Evolutionary conservation across 2,888 invertebrate species (phyloP), one percentile per base, ranked within the genome.

Genomic region (Cryptocephalus moraei): DNA sequence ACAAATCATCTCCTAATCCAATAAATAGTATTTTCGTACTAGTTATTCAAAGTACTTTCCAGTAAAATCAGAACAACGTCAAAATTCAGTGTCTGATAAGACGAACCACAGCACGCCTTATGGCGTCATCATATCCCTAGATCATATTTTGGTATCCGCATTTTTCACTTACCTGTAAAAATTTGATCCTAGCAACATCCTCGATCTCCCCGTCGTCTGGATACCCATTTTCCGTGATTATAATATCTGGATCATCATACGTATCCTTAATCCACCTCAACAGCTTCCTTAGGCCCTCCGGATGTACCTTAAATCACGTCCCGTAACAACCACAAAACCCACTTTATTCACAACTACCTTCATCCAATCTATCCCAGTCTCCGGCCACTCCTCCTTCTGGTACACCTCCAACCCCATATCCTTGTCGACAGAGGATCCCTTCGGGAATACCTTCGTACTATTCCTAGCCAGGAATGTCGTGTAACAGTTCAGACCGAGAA

Each of bases 381-480:
- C 72, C 33, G 77, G 75, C 84, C 84, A 84, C 1, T 70, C 70
- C 1, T 74, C 72, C 62, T 82, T 76, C 56, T 75, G 73, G 39
- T 72, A 73, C 55, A 75, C 68, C 9, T 75, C 67, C 14, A 80
- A 74, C 1, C 81, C 81, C 58, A 79, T 72, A 60, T 82, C 82
- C 48, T 81, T 80, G 57, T 73, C 73, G 46, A 76, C 79, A 0
- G 81, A 80, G 0, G 81, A 80, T 40, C 72, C 62, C 33, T 33
- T 39, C 2, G 48, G 38, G 9, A 22, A 32, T 9, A 46, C 48
- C 38, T 47, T 49, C 8, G 44, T 41, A 33, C 43, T 48, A 43
- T 55, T 43, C 33, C 52, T 50, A 1, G 59, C 54, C 11, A 55
- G 44, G 45, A 48, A 54, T 2, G 50, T 56, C 9, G 54, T 58